Base-by-base conservation (phyloP, 2,888 invertebrate species). In the Catotricha subobsoleta region DNA sequence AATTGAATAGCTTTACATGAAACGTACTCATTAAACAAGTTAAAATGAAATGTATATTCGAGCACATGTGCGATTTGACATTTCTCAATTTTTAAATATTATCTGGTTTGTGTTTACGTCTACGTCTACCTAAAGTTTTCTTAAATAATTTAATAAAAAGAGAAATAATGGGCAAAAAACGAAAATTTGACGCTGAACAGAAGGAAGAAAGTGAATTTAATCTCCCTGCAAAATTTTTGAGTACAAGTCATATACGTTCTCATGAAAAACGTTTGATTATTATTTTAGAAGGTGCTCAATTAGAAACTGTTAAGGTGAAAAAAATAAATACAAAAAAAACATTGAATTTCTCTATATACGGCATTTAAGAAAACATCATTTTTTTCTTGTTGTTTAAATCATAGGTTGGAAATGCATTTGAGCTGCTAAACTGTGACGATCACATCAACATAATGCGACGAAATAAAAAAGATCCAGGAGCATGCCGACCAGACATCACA, bases 401-500 rank as follows among this genome's bases (percentile, higher is more conserved):
- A 10, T 56, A 92, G 91, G 74, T 80, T 46, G 88, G 88, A 16
- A 81, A 78, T 55, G 72, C 73, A 48, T 95, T 88, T 63, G 90
- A 94, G 57, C 66, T 97, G 20, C 64, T 97, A 39, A 94, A 92
- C 56, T 90, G 90, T 62, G 95, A 97, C 59, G 91, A 92, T 55
- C 95, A 97, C 61, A 71, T 72, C 19, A 67, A 74, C 48, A 79
- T 91, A 46, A 67, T 94, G 49, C 78, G 80, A 49, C 92, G 84
- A 58, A 80, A 83, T 58, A 80, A 84, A 50, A 70, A 88, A 44
- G 87, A 92, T 52, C 80, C 84, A 1, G 82, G 87, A 0, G 73
- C 81, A 2, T 91, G 88, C 54, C 70, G 98, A 23, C 98, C 98
- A 0, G 98, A 99, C 55, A 98, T 99, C 45, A 76, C 88, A 1